phyloP scores from a whole-genome alignment of 2,113 vertebrate genomes.

The Rhegmatorhina hoffmannsi region DNA sequence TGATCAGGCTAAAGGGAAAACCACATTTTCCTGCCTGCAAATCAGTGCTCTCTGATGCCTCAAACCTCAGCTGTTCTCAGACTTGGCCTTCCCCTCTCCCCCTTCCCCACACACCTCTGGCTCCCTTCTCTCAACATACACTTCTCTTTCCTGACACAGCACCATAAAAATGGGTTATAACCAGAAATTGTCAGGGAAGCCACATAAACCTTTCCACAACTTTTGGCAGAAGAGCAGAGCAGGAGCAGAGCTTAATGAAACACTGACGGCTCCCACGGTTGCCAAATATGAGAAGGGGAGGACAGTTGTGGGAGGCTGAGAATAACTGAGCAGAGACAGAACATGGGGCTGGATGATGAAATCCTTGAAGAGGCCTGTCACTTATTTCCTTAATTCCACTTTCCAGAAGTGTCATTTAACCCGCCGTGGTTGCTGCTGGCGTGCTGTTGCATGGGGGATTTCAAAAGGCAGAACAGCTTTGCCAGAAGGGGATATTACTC shows the following conservation, averaged over 20 bases:
- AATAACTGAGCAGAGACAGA: not conserved
- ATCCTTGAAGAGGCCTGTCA: slow-evolving; percentile 5
- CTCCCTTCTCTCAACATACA: not conserved
- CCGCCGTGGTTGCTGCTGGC: not conserved
- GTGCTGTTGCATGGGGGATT: not conserved
- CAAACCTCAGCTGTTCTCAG: not conserved
- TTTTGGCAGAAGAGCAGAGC: not conserved
- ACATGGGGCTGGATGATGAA: slow-evolving; percentile 16
- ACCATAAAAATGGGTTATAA: slow-evolving; percentile 18
- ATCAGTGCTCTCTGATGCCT: not conserved
- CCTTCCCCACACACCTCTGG: not conserved
- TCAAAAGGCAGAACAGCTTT: not conserved
- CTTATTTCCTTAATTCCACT: slow-evolving; percentile 19
- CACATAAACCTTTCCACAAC: slow-evolving; percentile 33
- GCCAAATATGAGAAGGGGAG: slow-evolving; percentile 36
- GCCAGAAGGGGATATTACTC: not conserved
- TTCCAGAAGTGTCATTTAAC: slow-evolving; percentile 1
- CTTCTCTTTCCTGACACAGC: slow-evolving; percentile 38
- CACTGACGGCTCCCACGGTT: not conserved
- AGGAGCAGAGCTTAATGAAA: slow-evolving; percentile 32
- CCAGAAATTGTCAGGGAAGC: slow-evolving; percentile 17
- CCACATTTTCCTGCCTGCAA: not conserved
- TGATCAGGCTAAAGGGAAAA: not conserved
- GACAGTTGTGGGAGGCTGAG: not conserved
- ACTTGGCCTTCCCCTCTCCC: not conserved